Evolutionary conservation across 2,888 invertebrate genomes (phyloP), one percentile per base, ranked within the genome.

Genomic region (Rhamphomyia laevipes): DNA sequence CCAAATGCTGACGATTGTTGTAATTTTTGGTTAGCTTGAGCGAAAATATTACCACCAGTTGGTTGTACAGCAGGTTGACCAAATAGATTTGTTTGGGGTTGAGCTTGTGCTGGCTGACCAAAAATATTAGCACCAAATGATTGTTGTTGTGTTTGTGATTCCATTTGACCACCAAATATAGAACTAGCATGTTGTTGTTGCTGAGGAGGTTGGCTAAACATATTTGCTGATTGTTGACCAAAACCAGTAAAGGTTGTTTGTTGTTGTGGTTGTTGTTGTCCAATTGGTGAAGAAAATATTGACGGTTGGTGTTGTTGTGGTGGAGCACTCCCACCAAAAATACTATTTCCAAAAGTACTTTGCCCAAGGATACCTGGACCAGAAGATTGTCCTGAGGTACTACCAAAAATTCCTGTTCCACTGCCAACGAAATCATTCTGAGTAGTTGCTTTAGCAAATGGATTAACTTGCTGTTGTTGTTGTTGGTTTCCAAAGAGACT

Each of bases 121-220:
- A 57, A 56, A n/a, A 56, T 38, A 37, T 55, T 54, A n/a, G 51
- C 11, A 2, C 49, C 50, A 9, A 42, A 27, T n/a, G n/a, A n/a
- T n/a, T 30, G 47, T 27, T 51, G 57, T 17, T 47, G 54, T 47
- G 47, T 59, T 11, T 61, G 61, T 13, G 58, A 61, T 46, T 49
- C 46, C 50, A 38, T 53, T 42, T 52, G 49, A 5, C 51, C 56
- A 27, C 58, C 58, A 50, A 65, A 64, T 15, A 63, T 49, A 2
- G 61, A 57, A 52, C 49, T 56, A 1, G 44, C 44, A n/a, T 58
- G 55, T 12, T 53, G 41, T 16, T 48, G 49, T 41, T 58, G 57
- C 43, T 58, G 58, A 7, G 23, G 7, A 27, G 23, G 23, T 9
- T 27, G 23, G 23, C 9, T 27, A 7, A 27, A 27, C 4, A 27